Base-by-base conservation (phyloP, 2,113 vertebrate species). In the Typhlomys cinereus region DNA sequence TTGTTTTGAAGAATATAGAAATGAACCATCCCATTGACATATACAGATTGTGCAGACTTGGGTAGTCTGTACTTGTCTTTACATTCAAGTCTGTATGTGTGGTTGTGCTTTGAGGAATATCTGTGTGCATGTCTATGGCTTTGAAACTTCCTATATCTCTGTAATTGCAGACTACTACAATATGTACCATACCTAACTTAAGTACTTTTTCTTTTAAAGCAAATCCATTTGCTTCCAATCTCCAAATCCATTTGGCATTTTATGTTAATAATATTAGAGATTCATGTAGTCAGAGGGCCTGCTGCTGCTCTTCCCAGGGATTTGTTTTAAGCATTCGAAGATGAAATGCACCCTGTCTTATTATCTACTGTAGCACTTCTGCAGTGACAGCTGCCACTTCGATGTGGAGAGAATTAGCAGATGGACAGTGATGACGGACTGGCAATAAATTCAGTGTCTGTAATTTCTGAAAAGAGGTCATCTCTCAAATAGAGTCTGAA, bases 311-410 rank as follows among this genome's bases (percentile, higher is more conserved):
- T 92, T 95, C 59, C 29, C 9, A 8, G 59, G 88, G 93, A 95
- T 94, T 94, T 92, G 94, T 95, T 96, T 88, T 52, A 92, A 94
- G 96, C 88, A 86, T 94, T 9, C 64, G 93, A 93, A 92, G 90
- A 94, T 92, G 75, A 94, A 94, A 93, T 8, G 25, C 31, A 64
- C 85, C 78, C 50, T 21, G 39, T 71, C 92, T 92, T 95, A 54
- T 92, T 94, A 95, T 95, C 92, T 75, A 80, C 90, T 88, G 84
- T 82, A 82, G 66, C 73, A 9, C 95, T 84, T 94, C 73, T 85
- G 90, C 87, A 92, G 52, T 83, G 85, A 89, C 94, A 96, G 92
- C 93, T 90, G 95, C 88, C 90, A 41, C 67, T 70, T 79, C 62
- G 12, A 73, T 61, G 78, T 52, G 90, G 69, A 87, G 57, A 89